Evolutionary conservation across 2,888 invertebrate species (phyloP).

Genomic region (Thelaira solivaga): DNA sequence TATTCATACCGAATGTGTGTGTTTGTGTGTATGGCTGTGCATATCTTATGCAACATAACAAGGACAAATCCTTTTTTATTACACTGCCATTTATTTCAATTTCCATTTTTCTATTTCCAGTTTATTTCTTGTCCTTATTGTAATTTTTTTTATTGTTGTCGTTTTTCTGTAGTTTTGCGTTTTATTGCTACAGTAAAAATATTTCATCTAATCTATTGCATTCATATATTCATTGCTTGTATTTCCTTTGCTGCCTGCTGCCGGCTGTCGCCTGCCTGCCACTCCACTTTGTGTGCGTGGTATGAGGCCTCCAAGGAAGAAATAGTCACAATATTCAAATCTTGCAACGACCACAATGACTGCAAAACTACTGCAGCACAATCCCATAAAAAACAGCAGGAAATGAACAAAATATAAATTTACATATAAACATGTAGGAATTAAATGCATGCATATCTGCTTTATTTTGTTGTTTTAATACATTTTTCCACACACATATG

Average conservation of each 20-base stretch:
- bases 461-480: no score
- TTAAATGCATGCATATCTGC: background rate
- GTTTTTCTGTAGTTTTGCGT: slow-evolving; percentile 22
- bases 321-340: slow-evolving; percentile 30
- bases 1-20: background rate
- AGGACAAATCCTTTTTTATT: slow-evolving; percentile 61
- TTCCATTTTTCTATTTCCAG: slow-evolving; percentile 31
- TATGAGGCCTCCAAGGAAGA: background rate
- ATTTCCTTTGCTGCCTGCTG: slow-evolving; percentile 17
- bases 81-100: slow-evolving; percentile 60
- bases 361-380: slow-evolving; percentile 27
- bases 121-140: slow-evolving; percentile 22
- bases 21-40: background rate
- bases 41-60: slow-evolving; percentile 57
- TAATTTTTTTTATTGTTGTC: slow-evolving; percentile 10
- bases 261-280: background rate
- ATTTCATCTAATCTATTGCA: slow-evolving; percentile 56
- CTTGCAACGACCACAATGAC: slow-evolving; percentile 12
- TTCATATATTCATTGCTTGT: slow-evolving; percentile 49
- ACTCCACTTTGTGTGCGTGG: background rate
- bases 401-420: slow-evolving; percentile 21
- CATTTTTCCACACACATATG: background rate
- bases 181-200: slow-evolving; percentile 44
- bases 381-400: slow-evolving; percentile 12
- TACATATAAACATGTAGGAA: slow-evolving; percentile 9